Evolutionary conservation across 2,888 invertebrate genomes (phyloP), one percentile per base, ranked within the genome.

Genomic region (Agrochola circellaris): DNA sequence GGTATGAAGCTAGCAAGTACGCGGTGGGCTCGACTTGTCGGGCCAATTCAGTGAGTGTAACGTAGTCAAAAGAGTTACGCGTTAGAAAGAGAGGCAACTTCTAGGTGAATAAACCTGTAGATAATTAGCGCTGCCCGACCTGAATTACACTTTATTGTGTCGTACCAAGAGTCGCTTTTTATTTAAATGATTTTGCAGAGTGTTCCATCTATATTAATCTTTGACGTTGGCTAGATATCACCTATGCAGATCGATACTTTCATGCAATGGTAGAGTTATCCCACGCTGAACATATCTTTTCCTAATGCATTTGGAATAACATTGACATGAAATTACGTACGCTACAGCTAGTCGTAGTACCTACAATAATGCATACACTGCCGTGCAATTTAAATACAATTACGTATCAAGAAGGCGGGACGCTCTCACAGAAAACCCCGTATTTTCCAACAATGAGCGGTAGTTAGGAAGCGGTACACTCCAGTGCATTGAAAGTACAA

Each of bases 401-500:
- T 87, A 87, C 82, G 62, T 58, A 77, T 67, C 80, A 65, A 81
- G 79, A 67, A 82, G 75, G 79, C 78, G 84, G 73, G 54, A 42
- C 79, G 73, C 82, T 87, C 82, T 84, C 87, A 87, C 73, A 85
- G 75, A 67, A 77, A 77, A 81, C 79, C 76, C 73, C 34, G 67
- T 85, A 76, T 81, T 87, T 84, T 81, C 78, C 76, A 76, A 85
- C 87, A 77, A 85, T 84, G 48, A 79, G 54, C 71, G 66, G 68
- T 11, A 69, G 79, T 84, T 76, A 77, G 69, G 75, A 85, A 81
- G 71, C 66, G 68, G 73, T 75, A 87, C 77, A 85, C 68, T 85
- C 77, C 76, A 80, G 84, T 89, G 90, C 90, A 88, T 81, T 79
- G 91, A 93, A 93, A 92, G 93, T 89, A 88, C 83, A 92, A 92